Conservation (phyloP, 2,113 vertebrate species). For the Ascaphus truei region DNA sequence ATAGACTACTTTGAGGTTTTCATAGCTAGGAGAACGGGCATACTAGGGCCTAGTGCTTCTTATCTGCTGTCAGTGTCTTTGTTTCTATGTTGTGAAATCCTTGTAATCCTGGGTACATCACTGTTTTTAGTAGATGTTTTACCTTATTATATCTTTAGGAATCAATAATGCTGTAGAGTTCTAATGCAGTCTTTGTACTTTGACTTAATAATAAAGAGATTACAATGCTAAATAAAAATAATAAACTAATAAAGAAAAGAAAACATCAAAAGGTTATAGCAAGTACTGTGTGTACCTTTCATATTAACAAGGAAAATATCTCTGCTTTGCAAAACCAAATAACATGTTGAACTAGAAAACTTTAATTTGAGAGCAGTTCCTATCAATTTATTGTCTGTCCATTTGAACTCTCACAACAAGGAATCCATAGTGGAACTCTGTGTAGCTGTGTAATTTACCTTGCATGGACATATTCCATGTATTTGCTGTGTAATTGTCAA, state of each 20-base stretch:
- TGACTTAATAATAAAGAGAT: too few species aligned
- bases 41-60: too few species aligned
- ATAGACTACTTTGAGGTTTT: too few species aligned
- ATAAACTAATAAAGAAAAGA: neutral
- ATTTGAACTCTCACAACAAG: constrained; percentile 27
- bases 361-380: constrained; percentile 32
- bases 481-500: neutral
- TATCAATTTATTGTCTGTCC: constrained; percentile 32
- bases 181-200: too few species aligned
- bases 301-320: constrained; percentile 37
- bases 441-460: neutral
- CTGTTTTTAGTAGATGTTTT: too few species aligned
- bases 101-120: too few species aligned
- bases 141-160: too few species aligned
- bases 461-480: neutral
- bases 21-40: too few species aligned
- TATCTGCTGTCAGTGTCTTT: too few species aligned
- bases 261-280: constrained; percentile 36
- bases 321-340: constrained; percentile 26
- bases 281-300: constrained; percentile 37
- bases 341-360: constrained; percentile 34
- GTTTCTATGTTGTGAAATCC: too few species aligned
- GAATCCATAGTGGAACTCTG: neutral
- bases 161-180: too few species aligned
- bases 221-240: neutral